These are phyloP conservation scores for Nipponacmea schrenckii DNA, from an alignment of 2,888 invertebrate genomes.

Conservation along the genomic window DNA sequence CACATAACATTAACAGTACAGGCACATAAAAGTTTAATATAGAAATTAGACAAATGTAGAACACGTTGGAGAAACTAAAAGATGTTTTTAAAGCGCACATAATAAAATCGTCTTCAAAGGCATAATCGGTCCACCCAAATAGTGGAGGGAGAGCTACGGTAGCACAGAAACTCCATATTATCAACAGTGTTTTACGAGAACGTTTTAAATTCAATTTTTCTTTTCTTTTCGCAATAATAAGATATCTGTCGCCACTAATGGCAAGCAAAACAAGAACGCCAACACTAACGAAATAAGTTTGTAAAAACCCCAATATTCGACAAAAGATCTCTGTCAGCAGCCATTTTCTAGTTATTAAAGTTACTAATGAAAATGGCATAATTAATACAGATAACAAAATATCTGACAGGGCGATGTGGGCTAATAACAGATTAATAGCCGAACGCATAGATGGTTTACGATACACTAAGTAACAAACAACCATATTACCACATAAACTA, in stretches of 20 bases:
- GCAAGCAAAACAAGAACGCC: constrained; percentile 47
- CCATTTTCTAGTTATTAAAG: constrained; percentile 37
- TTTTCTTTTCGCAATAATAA: constrained; percentile 50
- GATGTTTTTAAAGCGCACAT: constrained; percentile 28
- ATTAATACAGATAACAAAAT: constrained; percentile 43
- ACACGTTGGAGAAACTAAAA: constrained; percentile 20
- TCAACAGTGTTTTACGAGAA: constrained; percentile 38
- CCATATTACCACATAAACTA: constrained; percentile 47
- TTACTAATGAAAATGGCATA: constrained; percentile 45
- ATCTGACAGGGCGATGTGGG: constrained; percentile 56
- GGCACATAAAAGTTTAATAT: constrained; percentile 51
- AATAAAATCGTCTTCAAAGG: constrained; percentile 23
- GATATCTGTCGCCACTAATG: constrained; percentile 57
- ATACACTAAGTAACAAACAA: constrained; percentile 57
- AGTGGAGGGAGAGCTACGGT: constrained; percentile 41
- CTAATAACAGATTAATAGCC: constrained; percentile 59
- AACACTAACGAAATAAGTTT: constrained; percentile 45
- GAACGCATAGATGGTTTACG: constrained; percentile 60
- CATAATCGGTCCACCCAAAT: constrained; percentile 40
- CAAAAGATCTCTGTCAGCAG: constrained; percentile 36
- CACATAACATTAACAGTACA: constrained; percentile 41
- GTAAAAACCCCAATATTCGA: constrained; percentile 38
- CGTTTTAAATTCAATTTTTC: constrained; percentile 46
- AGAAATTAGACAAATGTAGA: constrained; percentile 35
- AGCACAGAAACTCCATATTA: constrained; percentile 42